Evolutionary conservation across 2,888 invertebrate species (phyloP).

Genomic region (Tiliacea citrago): DNA sequence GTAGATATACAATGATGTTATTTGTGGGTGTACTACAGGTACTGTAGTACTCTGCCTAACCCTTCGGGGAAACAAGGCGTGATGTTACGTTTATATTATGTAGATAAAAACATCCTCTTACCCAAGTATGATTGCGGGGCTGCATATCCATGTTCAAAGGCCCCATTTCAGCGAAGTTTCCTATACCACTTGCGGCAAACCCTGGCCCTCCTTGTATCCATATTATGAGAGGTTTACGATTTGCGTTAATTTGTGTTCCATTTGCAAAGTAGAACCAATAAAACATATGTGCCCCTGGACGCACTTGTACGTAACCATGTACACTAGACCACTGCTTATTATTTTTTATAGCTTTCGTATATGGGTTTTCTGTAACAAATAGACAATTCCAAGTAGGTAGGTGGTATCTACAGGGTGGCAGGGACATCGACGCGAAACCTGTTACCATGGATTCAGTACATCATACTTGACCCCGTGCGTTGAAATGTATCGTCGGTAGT

Average conservation of each 20-base stretch:
- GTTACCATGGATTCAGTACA: too few species aligned
- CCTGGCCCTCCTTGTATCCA: slow-evolving; percentile 98
- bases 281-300: slow-evolving; percentile 94
- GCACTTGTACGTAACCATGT: slow-evolving; percentile 94
- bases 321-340: slow-evolving; percentile 61
- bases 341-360: slow-evolving; percentile 71
- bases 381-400: neutral
- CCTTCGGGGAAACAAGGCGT: too few species aligned
- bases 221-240: slow-evolving; percentile 93
- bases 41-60: too few species aligned
- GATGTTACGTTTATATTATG: neutral
- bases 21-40: too few species aligned
- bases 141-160: slow-evolving; percentile 92
- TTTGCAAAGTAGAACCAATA: slow-evolving; percentile 97
- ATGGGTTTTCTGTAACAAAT: slow-evolving; percentile 71
- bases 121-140: slow-evolving; percentile 94
- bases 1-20: too few species aligned
- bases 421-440: too few species aligned
- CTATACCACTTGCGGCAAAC: slow-evolving; percentile 95
- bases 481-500: too few species aligned
- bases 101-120: slow-evolving; percentile 73
- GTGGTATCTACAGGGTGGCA: too few species aligned
- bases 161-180: slow-evolving; percentile 96
- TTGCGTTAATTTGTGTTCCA: slow-evolving; percentile 88
- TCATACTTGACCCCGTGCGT: too few species aligned